Evolutionary conservation across 2,113 vertebrate genomes (phyloP).

Genomic region (Channa maculata): DNA sequence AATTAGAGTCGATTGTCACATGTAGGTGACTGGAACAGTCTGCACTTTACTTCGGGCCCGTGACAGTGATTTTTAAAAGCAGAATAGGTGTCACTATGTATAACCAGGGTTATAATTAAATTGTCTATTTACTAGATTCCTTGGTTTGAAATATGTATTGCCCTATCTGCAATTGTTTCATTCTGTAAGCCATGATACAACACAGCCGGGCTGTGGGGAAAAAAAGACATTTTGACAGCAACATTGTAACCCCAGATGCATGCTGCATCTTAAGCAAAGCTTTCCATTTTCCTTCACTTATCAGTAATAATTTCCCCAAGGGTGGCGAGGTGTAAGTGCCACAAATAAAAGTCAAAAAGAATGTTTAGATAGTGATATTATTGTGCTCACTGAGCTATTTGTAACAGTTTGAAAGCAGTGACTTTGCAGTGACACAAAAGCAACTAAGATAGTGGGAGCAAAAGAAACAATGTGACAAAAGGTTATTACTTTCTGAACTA

Average conservation of each 20-base stretch:
- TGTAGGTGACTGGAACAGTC: background rate
- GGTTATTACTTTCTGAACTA: constrained; percentile 68
- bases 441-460: constrained; percentile 39
- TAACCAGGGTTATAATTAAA: background rate
- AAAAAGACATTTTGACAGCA: background rate
- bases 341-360: constrained; percentile 57
- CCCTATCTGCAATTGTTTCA: background rate
- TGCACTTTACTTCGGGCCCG: background rate
- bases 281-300: constrained; percentile 37
- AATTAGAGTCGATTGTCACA: constrained; percentile 41
- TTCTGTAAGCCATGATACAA: background rate
- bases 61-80: background rate
- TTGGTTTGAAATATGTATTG: background rate
- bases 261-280: constrained; percentile 4
- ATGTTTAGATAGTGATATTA: constrained; percentile 47
- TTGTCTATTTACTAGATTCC: background rate
- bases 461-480: constrained; percentile 63
- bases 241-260: background rate
- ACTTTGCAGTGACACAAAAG: constrained; percentile 56
- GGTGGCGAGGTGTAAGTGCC: constrained; percentile 50
- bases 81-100: background rate
- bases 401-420: constrained; percentile 53
- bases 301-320: constrained; percentile 46
- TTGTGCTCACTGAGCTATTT: constrained; percentile 45
- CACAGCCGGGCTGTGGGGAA: background rate